A percentile compares a stretch with the other conserved stretches of the same genome.
These are phyloP conservation scores for Numenius phaeopus DNA, from an alignment of 2,797 vertebrate genomes.

Conservation along the genomic window DNA sequence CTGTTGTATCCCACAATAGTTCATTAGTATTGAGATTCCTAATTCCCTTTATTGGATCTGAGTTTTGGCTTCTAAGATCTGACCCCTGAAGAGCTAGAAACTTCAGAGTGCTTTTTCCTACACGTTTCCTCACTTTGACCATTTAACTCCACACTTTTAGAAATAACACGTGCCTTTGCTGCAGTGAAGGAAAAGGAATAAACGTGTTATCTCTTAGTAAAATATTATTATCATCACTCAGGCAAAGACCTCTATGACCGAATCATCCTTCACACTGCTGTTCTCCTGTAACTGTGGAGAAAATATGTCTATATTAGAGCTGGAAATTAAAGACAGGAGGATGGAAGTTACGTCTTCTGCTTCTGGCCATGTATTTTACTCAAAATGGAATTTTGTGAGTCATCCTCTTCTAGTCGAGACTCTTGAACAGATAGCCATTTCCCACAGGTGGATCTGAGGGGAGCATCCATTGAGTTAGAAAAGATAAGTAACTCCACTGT, in stretches of 20 bases:
- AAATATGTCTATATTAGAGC: background rate
- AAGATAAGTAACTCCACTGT: background rate
- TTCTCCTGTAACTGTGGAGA: background rate
- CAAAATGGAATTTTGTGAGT: constrained; percentile 6
- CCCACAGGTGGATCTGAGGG: background rate
- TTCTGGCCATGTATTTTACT: background rate
- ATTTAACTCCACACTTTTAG: background rate
- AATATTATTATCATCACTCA: background rate
- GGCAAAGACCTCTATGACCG: background rate
- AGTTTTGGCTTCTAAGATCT: constrained; percentile 35
- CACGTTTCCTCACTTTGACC: background rate
- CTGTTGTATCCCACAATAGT: constrained; percentile 38
- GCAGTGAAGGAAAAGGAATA: background rate
- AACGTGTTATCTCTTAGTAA: background rate
- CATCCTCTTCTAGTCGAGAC: background rate
- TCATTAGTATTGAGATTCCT: constrained; percentile 58
- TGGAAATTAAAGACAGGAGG: constrained; percentile 4
- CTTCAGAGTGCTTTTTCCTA: background rate
- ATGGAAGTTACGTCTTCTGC: background rate
- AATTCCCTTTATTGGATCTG: constrained; percentile 54
- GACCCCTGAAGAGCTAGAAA: constrained; percentile 28
- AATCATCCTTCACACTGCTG: background rate
- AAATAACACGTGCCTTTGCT: background rate
- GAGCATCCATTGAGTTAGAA: background rate
- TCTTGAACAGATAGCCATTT: background rate